Conservation (phyloP, 2,113 vertebrate species). For the Isichthys henryi region DNA sequence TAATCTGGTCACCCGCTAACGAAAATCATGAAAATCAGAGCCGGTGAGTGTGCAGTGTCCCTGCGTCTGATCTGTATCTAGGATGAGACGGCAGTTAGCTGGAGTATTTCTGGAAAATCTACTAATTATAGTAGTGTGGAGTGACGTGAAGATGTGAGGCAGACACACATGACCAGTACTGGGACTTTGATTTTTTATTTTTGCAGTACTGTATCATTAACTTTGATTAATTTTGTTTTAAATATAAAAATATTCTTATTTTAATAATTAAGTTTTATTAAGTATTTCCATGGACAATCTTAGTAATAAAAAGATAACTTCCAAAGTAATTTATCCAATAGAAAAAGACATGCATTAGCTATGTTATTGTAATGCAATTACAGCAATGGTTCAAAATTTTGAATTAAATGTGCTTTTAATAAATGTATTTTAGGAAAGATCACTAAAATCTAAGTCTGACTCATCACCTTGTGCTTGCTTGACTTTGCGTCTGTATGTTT, state of each 20-base stretch:
- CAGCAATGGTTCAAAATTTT: neutral
- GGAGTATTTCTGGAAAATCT: neutral
- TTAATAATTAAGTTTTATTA: neutral
- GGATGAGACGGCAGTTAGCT: neutral
- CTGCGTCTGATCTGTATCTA: neutral
- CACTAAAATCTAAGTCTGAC: neutral
- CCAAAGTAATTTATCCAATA: neutral
- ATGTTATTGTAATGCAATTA: neutral
- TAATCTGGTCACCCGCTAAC: neutral
- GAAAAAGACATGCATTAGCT: neutral
- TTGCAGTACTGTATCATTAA: neutral
- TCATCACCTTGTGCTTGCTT: neutral
- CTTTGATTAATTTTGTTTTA: neutral
- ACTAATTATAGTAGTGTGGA: neutral
- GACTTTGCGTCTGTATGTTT: neutral
- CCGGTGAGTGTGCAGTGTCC: conserved; percentile 51
- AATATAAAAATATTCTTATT: neutral
- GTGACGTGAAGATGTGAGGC: neutral
- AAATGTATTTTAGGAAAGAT: neutral
- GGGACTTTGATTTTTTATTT: neutral
- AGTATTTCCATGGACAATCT: neutral
- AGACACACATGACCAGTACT: neutral
- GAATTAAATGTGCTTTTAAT: neutral
- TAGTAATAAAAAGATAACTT: neutral
- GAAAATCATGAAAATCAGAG: conserved; percentile 42